Evolutionary conservation across 2,113 vertebrate species (phyloP), one percentile per base, ranked within the genome.

Genomic region (Mesocricetus auratus): DNA sequence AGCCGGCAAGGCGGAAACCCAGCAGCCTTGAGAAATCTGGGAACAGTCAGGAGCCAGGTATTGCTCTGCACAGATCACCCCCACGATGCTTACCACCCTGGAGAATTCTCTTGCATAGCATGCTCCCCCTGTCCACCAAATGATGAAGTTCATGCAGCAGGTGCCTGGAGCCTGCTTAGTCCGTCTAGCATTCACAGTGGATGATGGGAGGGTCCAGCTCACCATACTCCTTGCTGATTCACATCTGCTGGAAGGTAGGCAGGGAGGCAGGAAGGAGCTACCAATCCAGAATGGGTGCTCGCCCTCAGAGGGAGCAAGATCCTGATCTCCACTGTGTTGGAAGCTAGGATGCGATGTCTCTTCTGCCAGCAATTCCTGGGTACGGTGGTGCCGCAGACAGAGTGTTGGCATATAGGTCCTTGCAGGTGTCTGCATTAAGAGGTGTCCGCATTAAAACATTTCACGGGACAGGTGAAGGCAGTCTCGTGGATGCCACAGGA

Each of bases 251-350:
- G 98, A 98, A 98, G 91, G 98, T 98, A 96, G 99, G 99, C 8
- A 99, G 98, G 0, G 99, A 99, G 0, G 98, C 99, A 99, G 97
- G 98, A 99, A 99, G 95, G 99, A 99, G 95, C 98, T 98, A 0
- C 99, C 98, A 29, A 99, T 99, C 99, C 98, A 99, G 87, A 98
- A 98, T 0, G 98, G 98, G 96, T 99, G 99, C 17, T 99, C 99
- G 77, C 98, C 98, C 95, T 99, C 98, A 0, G 99, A 99, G 0
- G 98, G 99, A 2, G 98, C 99, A 0, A 99, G 94, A 98, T 99
- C 99, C 99, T 81, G 53, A n/a, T 58, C 11, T 13, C 24, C 36
- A 81, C 19, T 56, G 77, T 79, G 77, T 19, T 79, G 19, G 31
- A 17, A 56, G 77, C 33, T 81, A 16, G 77, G 17, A 56, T 53